Evolutionary conservation across 2,888 invertebrate genomes (phyloP).

Genomic region (Marronus borbonicus): DNA sequence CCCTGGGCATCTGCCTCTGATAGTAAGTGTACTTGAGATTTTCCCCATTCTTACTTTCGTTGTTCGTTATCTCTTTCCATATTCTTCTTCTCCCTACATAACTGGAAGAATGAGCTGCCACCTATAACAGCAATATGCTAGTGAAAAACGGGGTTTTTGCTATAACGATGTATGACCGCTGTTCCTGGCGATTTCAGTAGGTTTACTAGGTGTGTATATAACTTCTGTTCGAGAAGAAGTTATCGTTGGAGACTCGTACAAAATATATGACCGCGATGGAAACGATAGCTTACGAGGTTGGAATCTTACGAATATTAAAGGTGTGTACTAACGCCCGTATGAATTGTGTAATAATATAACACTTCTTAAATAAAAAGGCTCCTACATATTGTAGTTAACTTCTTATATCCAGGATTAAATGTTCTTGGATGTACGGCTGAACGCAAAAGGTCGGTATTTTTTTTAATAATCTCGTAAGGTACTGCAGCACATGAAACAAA

Average conservation of each 20-base stretch:
- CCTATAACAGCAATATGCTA: neutral
- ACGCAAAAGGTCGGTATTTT: no score
- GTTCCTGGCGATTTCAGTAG: neutral
- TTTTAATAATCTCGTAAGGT: no score
- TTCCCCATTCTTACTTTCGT: conserved; percentile 48
- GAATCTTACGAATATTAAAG: no score
- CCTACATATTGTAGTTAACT: no score
- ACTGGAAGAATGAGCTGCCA: no score
- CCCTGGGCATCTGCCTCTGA: conserved; percentile 62
- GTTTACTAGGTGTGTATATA: neutral
- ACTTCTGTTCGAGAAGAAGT: neutral
- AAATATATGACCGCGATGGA: neutral
- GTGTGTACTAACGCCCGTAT: no score
- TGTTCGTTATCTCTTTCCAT: neutral
- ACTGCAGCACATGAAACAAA: no score
- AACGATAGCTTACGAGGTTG: no score
- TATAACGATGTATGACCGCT: neutral
- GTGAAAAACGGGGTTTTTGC: neutral
- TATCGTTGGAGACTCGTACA: neutral
- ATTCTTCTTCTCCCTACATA: conserved; percentile 41
- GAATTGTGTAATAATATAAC: no score
- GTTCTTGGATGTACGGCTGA: no score
- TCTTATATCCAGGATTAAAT: no score
- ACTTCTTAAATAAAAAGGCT: no score
- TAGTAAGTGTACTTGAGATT: conserved; percentile 64